A percentile compares a stretch with the other conserved stretches of the same genome.
Conservation (phyloP, 2,797 vertebrate species). For the Artibeus jamaicensis region DNA sequence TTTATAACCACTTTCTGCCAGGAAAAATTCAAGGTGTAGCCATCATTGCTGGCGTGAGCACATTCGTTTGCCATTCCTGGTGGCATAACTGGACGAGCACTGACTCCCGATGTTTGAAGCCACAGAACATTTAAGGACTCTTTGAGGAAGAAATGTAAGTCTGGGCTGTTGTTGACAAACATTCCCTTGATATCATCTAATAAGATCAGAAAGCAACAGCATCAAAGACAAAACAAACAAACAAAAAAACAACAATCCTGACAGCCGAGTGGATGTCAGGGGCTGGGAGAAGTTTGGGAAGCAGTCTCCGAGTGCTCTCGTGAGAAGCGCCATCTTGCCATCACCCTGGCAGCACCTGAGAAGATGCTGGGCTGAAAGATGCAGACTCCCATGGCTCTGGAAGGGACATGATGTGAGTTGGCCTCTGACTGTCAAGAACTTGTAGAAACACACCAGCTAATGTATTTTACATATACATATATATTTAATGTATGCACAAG, state of each 20-base stretch:
- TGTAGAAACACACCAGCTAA: not conserved
- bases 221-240: not conserved
- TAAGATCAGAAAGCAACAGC: not conserved
- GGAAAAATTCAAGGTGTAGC: not conserved
- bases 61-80: not conserved
- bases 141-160: not conserved
- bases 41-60: not conserved
- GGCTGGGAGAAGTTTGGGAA: not conserved
- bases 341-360: not conserved
- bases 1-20: not conserved
- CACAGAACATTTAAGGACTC: not conserved
- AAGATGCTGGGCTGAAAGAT: not conserved
- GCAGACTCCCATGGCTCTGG: not conserved
- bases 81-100: not conserved
- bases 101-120: not conserved
- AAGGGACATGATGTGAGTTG: not conserved
- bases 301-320: not conserved
- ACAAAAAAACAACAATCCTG: not conserved
- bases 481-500: not conserved
- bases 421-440: not conserved
- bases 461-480: not conserved
- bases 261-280: not conserved
- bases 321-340: not conserved
- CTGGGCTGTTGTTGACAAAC: not conserved
- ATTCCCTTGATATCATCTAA: not conserved